phyloP scores from a whole-genome alignment of 2,888 invertebrate species.

The Nineta flava region DNA sequence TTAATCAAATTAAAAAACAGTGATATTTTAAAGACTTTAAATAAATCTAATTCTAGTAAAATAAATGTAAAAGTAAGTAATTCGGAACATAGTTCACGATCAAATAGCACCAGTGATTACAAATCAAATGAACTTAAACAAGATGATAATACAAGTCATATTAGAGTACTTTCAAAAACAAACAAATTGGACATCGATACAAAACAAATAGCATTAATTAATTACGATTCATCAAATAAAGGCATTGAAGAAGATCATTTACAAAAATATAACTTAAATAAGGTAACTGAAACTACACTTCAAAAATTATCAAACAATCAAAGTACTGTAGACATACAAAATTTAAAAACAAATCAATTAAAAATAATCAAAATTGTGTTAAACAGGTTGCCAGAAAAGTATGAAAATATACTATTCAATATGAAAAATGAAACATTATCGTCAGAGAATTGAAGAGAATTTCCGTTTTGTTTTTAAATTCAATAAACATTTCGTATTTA shows the following conservation, averaged over 20 bases:
- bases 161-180: neutral
- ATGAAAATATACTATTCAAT: neutral
- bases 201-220: neutral
- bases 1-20: constrained; percentile 4
- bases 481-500: too few species aligned
- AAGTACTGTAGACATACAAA: neutral
- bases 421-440: neutral
- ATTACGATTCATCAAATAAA: too few species aligned
- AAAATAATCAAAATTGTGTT: neutral
- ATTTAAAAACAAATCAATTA: neutral
- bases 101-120: too few species aligned
- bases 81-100: too few species aligned
- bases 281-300: too few species aligned
- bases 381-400: neutral
- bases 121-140: too few species aligned
- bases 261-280: too few species aligned
- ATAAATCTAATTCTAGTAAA: neutral
- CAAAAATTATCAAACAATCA: neutral
- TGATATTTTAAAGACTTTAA: constrained; percentile 4
- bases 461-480: too few species aligned
- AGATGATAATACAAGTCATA: too few species aligned
- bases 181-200: neutral
- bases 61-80: neutral
- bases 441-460: too few species aligned
- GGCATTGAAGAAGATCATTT: too few species aligned